A percentile compares a stretch with the other conserved stretches of the same genome.
phyloP scores from a whole-genome alignment of 2,797 vertebrate genomes.

The Myiotriccus ornatus region DNA sequence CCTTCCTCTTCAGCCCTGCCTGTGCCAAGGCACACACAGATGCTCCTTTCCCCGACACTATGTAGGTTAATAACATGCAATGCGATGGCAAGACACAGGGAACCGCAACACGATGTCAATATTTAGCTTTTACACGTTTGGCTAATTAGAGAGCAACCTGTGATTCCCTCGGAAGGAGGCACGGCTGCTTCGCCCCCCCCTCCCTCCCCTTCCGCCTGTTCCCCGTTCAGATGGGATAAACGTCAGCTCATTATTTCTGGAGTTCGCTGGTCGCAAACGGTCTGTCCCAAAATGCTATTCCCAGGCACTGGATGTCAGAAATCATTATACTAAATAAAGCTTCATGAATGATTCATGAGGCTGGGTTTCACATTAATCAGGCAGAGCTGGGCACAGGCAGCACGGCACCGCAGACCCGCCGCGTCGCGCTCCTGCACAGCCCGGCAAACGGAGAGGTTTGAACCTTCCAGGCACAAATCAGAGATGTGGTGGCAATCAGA shows the following conservation, averaged over 20 bases:
- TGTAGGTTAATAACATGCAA: slow-evolving; percentile 67
- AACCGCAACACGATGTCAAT: slow-evolving; percentile 21
- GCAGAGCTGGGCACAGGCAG: slow-evolving; percentile 1
- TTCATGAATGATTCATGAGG: slow-evolving; percentile 47
- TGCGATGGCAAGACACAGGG: slow-evolving; percentile 2
- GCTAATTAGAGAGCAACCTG: slow-evolving; percentile 53
- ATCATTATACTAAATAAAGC: slow-evolving; percentile 62
- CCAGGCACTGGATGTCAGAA: slow-evolving; percentile 60
- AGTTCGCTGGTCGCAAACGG: slow-evolving; percentile 9
- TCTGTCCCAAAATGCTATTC: slow-evolving; percentile 52
- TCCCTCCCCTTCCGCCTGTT: not conserved
- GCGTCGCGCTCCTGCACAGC: not conserved
- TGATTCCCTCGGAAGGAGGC: not conserved
- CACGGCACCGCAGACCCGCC: not conserved
- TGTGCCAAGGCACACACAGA: slow-evolving; percentile 33
- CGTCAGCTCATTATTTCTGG: slow-evolving; percentile 50
- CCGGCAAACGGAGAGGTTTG: not conserved
- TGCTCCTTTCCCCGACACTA: slow-evolving; percentile 52
- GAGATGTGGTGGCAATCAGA: not conserved
- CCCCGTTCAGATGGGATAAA: not conserved
- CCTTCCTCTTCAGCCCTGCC: slow-evolving; percentile 30
- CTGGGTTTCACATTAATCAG: slow-evolving; percentile 29
- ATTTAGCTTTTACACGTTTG: slow-evolving; percentile 51
- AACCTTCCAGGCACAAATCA: not conserved
- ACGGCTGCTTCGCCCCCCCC: not conserved